A percentile compares a stretch with the other conserved stretches of the same genome.
These are phyloP conservation scores for Paratilapia polleni DNA, from an alignment of 2,113 vertebrate genomes.

Conservation along the genomic window DNA sequence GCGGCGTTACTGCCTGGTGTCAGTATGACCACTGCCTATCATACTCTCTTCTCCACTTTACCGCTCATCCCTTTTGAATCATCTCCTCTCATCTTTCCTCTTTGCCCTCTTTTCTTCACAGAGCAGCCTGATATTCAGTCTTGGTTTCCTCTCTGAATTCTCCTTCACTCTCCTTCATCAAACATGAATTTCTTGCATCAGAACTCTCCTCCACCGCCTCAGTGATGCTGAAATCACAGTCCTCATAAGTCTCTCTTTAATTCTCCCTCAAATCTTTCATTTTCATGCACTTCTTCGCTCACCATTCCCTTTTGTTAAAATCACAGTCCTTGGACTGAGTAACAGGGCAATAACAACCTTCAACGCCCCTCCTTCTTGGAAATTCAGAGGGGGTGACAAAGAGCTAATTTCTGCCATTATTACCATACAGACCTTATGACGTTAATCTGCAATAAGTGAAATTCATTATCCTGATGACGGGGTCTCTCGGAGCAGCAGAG, in stretches of 20 bases:
- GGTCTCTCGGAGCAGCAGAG: slow-evolving; percentile 63
- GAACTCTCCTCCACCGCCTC: slow-evolving; percentile 45
- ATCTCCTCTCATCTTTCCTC: slow-evolving; percentile 64
- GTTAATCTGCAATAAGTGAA: slow-evolving; percentile 80
- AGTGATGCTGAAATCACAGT: slow-evolving; percentile 52
- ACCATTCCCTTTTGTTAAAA: slow-evolving; percentile 54
- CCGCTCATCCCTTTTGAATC: slow-evolving; percentile 50
- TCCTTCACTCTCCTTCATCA: slow-evolving; percentile 61
- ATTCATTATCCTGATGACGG: slow-evolving; percentile 78
- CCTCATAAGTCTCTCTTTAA: slow-evolving; percentile 41
- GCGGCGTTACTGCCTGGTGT: slow-evolving; percentile 51
- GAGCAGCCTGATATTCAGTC: slow-evolving; percentile 34
- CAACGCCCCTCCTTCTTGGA: slow-evolving; percentile 50
- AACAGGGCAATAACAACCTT: slow-evolving; percentile 53
- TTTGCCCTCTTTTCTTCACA: slow-evolving; percentile 44
- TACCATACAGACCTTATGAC: slow-evolving; percentile 71
- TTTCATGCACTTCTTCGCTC: slow-evolving; percentile 35
- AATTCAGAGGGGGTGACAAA: slow-evolving; percentile 73
- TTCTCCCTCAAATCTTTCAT: slow-evolving; percentile 51
- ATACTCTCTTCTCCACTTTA: slow-evolving; percentile 42
- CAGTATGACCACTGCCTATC: slow-evolving; percentile 57
- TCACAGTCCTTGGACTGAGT: slow-evolving; percentile 34
- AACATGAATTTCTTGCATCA: slow-evolving; percentile 55
- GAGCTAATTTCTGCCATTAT: slow-evolving; percentile 76
- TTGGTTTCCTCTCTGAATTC: slow-evolving; percentile 51